Conservation (phyloP, 1,140 invertebrate species). For the Brachystomella parvula region DNA sequence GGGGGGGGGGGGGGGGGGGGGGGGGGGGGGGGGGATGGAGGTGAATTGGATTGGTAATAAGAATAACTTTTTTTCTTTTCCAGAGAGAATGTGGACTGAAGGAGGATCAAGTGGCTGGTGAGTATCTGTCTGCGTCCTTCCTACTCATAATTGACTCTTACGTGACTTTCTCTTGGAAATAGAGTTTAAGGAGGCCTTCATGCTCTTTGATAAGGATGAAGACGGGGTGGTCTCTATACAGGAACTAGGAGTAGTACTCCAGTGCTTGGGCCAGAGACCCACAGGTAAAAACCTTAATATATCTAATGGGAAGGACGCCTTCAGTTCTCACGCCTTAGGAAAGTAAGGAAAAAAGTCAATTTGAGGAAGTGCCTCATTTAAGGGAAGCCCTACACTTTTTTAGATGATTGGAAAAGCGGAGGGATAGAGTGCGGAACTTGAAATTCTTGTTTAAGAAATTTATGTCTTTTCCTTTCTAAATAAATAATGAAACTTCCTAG, state of each 20-base stretch:
- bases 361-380: too few species aligned
- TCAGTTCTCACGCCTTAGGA: too few species aligned
- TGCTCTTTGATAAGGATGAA: constrained; percentile 86
- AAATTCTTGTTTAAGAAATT: too few species aligned
- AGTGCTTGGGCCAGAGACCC: constrained; percentile 76
- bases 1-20: neutral
- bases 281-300: constrained; percentile 59
- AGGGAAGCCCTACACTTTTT: too few species aligned
- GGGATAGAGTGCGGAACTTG: too few species aligned
- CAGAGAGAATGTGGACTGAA: constrained; percentile 76
- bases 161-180: constrained; percentile 43
- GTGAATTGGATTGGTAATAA: neutral
- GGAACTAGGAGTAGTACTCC: constrained; percentile 79
- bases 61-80: constrained; percentile 35
- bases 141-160: neutral
- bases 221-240: constrained; percentile 82
- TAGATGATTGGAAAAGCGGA: neutral
- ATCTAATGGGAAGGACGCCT: too few species aligned
- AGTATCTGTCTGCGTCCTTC: constrained; percentile 37
- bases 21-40: neutral
- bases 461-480: too few species aligned
- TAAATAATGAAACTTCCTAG: too few species aligned
- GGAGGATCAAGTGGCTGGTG: constrained; percentile 73
- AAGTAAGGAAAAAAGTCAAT: too few species aligned
- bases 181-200: constrained; percentile 86